Base-by-base conservation (phyloP, 2,113 vertebrate genomes). In the Alethe castanea region DNA sequence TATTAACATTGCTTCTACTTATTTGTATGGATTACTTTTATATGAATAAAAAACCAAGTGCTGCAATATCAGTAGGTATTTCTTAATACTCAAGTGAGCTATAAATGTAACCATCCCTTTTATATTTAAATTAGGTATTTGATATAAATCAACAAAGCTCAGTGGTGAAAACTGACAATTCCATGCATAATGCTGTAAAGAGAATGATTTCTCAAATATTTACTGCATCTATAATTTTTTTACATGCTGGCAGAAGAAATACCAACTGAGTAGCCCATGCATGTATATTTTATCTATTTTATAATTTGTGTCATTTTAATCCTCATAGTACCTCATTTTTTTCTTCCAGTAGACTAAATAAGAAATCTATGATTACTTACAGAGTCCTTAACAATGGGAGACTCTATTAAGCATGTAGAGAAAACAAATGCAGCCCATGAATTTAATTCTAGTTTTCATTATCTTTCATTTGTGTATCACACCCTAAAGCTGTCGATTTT, bases 381-480 rank as follows among this genome's bases (percentile, higher is more conserved):
- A 96, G 88, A 97, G 92, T 97, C 92, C 94, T 90, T 90, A 96
- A 91, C 92, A 96, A 96, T 94, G 59, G 74, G 91, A 96, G 91
- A 96, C 78, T 64, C 56, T 64, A 94, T 95, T 97, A 96, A 94
- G 67, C 87, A 95, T 84, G 87, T 92, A 97, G 92, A 95, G 94
- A 96, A 97, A 97, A 97, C 88, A 95, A 97, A 96, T 91, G 56
- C 81, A 95, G 79, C 69, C 83, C 96, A 96, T 96, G 96, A 95
- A 94, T 97, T 96, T 97, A 97, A 95, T 97, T 97, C 95, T 95
- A 90, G 82, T 96, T 97, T 97, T 96, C 89, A 96, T 97, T 97
- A 94, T 97, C 96, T 97, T 94, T 94, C 94, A 92, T 95, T 97
- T 97, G 94, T 96, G 86, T 78, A 93, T 96, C 84, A 88, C 72